Evolutionary conservation across 2,797 vertebrate genomes (phyloP), one percentile per base, ranked within the genome.

Genomic region (Schizopygopsis pylzovi): DNA sequence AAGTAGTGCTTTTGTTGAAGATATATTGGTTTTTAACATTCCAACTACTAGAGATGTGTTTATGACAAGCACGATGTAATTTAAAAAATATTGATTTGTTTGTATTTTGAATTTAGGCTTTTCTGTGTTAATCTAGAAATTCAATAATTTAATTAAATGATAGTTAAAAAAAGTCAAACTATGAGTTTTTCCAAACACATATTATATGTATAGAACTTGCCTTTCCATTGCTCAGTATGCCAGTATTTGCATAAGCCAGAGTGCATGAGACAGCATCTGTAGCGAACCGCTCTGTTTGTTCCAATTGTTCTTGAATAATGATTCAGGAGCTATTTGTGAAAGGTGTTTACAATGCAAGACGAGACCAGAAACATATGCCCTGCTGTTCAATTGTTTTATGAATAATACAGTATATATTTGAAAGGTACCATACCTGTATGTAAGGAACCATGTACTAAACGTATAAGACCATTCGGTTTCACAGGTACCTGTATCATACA

Each of bases 391-490:
- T 77, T 77, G 12, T 77, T 13, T 49, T 18, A 43, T 28, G 45
- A 77, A 77, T 22, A 77, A 56, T 39, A 77, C 18, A 77, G 49
- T 54, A 12, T 47, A 6, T 73, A 25, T 75, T 77, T 77, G 11
- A 77, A 77, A 54, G 18, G 47, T 6, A 37, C 43, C 22, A 72
- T 72, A 15, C 6, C 22, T 59, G 56, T 10, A 61, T 25, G 4
- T 73, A 11, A 68, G 18, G 68, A 45, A n/a, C 41, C n/a, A 47
- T 72, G 3, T 54, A 25, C 12, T n/a, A 47, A 54, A 56, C 10
- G 4, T 20, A 7, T 54, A 28, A 56, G 9, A 56, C 11, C 49
- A 20, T 28, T 28, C 11, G 3, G 41, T 47, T 72, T 45, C n/a
- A 47, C n/a, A 16, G 15, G n/a, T 16, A 16, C 41, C 3, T 72